These are phyloP conservation scores for Cyphomyrus plagiostoma DNA, from an alignment of 2,113 vertebrate species.

Conservation along the genomic window DNA sequence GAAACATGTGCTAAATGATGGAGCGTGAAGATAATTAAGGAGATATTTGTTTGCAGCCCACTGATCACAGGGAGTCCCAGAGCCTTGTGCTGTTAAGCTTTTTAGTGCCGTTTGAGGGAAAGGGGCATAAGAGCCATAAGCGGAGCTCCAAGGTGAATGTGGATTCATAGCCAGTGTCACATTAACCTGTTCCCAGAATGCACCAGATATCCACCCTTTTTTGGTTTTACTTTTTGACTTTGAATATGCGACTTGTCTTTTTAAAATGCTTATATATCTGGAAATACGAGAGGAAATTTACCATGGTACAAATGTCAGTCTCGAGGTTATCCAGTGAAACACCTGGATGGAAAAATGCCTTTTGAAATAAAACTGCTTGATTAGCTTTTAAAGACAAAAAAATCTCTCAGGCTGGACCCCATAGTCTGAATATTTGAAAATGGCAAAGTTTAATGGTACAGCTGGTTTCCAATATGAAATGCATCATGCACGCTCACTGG, in stretches of 20 bases:
- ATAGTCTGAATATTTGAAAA: neutral
- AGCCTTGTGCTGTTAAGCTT: neutral
- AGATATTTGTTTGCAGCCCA: neutral
- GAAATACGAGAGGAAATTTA: neutral
- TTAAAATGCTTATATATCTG: neutral
- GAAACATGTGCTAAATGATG: neutral
- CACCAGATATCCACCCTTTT: neutral
- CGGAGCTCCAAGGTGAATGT: neutral
- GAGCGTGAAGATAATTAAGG: neutral
- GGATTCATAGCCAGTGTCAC: neutral
- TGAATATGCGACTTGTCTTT: neutral
- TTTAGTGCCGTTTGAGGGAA: neutral
- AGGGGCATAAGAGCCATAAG: neutral
- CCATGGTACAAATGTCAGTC: neutral
- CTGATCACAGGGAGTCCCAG: neutral
- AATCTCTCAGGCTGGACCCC: neutral
- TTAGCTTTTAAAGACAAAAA: neutral
- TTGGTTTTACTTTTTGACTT: neutral
- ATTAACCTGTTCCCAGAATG: neutral
- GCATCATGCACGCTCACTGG: neutral
- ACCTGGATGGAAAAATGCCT: neutral
- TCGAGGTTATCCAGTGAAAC: neutral
- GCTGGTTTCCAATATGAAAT: neutral
- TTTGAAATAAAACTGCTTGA: neutral
- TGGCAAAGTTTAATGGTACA: neutral